A percentile compares a stretch with the other conserved stretches of the same genome.
Evolutionary conservation across 2,797 vertebrate genomes (phyloP).

Genomic region (Masticophis lateralis): DNA sequence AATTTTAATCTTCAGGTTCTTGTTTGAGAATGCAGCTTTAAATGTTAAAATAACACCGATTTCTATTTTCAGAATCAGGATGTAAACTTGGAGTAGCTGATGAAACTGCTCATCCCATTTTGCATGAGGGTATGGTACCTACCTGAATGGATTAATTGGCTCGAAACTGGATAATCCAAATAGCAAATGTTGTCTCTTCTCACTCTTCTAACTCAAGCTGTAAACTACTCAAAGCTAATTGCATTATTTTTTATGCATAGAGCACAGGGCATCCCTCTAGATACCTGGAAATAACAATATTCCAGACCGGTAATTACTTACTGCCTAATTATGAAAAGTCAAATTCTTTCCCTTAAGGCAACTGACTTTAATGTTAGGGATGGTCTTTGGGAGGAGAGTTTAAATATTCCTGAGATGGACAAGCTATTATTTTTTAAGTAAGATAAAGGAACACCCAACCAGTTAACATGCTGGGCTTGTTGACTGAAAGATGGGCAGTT

Average conservation of each 20-base stretch:
- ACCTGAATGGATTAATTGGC: not conserved
- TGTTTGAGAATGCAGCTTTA: not conserved
- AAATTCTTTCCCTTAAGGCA: not conserved
- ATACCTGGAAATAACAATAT: not conserved
- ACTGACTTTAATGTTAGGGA: not conserved
- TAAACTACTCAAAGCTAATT: not conserved
- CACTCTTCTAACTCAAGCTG: not conserved
- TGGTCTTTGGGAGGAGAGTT: not conserved
- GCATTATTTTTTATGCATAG: not conserved
- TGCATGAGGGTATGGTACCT: too few species aligned
- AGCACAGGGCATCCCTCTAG: not conserved
- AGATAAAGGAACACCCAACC: not conserved
- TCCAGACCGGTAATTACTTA: not conserved
- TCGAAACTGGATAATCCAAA: not conserved
- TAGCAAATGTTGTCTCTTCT: not conserved
- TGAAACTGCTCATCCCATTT: not conserved
- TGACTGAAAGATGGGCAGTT: not conserved
- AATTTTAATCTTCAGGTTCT: not conserved
- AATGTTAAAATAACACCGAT: not conserved
- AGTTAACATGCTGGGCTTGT: not conserved
- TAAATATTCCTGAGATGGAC: not conserved
- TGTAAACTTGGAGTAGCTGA: not conserved
- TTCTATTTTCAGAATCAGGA: not conserved
- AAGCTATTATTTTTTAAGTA: not conserved
- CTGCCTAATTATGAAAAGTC: not conserved